Evolutionary conservation across 2,797 vertebrate species (phyloP), one percentile per base, ranked within the genome.

Genomic region (Enteromius anoplus): DNA sequence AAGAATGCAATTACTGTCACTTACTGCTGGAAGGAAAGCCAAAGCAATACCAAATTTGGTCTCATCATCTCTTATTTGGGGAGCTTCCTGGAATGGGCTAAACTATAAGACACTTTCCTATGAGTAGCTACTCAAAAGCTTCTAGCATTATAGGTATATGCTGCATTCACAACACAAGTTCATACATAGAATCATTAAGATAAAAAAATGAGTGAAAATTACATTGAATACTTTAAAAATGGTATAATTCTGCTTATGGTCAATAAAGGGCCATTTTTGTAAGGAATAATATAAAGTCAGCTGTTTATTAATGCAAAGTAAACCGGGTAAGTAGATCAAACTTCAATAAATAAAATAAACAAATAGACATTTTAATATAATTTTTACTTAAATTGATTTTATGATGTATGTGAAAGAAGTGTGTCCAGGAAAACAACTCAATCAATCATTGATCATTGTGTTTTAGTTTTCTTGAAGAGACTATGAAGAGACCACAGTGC

Each of bases 1-100:
- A 55, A 65, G 72, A 82, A 29, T 37, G 49, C 32, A 71, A 49
- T 82, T 78, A 34, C 68, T 42, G 55, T 14, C n/a, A 78, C 45
- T 40, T 55, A 66, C 71, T 49, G n/a, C 10, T 65, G 42, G 26
- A 73, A 75, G 47, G 23, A 53, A 75, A 66, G 32, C n/a, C 32
- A 64, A 82, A 64, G 9, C 45, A 15, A 34, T 45, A n/a, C 76
- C 62, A 66, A 75, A 66, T 40, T 40, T 75, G 60, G 23, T 37
- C 40, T n/a, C 17, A 62, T 53, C 72, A 55, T 23, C 23, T 42
- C n/a, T 23, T 58, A 32, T 42, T 45, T 75, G 34, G 19, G 19
- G 49, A 75, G 11, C 12, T 82, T 82, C 80, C 69, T 73, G 55
- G 58, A 23, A 14, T 42, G 12, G 12, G 11, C n/a, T 40, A 37